Evolutionary conservation across 2,888 invertebrate genomes (phyloP).

Genomic region (Scaeva pyrastri): DNA sequence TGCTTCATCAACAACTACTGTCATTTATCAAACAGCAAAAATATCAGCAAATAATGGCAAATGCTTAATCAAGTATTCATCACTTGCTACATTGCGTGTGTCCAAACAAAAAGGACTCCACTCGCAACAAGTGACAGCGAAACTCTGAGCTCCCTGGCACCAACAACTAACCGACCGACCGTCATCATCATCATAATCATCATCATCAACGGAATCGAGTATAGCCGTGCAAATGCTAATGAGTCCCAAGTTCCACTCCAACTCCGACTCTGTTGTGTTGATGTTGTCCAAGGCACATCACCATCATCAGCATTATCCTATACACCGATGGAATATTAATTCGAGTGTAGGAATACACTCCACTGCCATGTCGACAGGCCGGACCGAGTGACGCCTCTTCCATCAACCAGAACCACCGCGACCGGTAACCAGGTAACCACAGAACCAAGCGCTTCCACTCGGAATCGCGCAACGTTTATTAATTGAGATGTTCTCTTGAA

Average conservation of each 20-base stretch:
- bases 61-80: slow-evolving; percentile 60
- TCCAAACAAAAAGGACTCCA: slow-evolving; percentile 54
- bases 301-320: slow-evolving; percentile 22
- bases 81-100: slow-evolving; percentile 34
- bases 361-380: no score
- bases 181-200: slow-evolving; percentile 17
- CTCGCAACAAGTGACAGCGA: slow-evolving; percentile 67
- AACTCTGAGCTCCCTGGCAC: slow-evolving; percentile 4
- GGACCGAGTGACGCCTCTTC: slow-evolving; percentile 50
- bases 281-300: slow-evolving; percentile 11
- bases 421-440: slow-evolving; percentile 64
- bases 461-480: slow-evolving; percentile 66
- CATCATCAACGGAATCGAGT: slow-evolving; percentile 17
- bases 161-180: not conserved
- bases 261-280: no score
- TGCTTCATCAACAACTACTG: slow-evolving; percentile 33
- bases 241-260: slow-evolving; percentile 38
- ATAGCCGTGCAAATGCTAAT: slow-evolving; percentile 62
- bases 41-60: slow-evolving; percentile 39
- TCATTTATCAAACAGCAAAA: slow-evolving; percentile 29
- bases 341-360: slow-evolving; percentile 18
- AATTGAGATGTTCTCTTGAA: slow-evolving; percentile 74
- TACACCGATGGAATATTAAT: slow-evolving; percentile 64
- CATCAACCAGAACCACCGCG: not conserved
- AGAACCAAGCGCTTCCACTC: slow-evolving; percentile 45